Percentiles rank a stretch among this genome's conserved stretches.
Evolutionary conservation across 2,888 invertebrate genomes (phyloP).

Genomic region (Cryptus armator): DNA sequence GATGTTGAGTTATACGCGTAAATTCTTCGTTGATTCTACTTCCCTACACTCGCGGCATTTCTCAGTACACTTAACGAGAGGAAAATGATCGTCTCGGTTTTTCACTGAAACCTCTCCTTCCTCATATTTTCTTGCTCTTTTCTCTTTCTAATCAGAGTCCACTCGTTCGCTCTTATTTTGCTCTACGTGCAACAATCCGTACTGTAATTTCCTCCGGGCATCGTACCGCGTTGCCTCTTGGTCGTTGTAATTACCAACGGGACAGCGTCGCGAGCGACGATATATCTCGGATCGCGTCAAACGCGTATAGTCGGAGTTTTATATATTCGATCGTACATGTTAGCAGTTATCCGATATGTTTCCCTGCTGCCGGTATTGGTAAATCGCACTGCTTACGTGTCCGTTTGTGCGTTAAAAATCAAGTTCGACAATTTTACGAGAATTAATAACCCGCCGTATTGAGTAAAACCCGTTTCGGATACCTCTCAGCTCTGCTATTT

Average conservation of each 20-base stretch:
- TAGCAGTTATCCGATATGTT: not conserved
- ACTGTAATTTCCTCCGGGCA: constrained; percentile 43
- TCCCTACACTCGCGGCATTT: not conserved
- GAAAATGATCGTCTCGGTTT: constrained; percentile 37
- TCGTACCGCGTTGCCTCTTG: not conserved
- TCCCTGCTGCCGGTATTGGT: not conserved
- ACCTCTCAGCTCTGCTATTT: not conserved
- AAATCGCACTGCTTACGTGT: not conserved
- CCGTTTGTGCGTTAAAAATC: not conserved
- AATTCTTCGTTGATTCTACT: not conserved
- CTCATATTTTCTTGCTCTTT: constrained; percentile 2
- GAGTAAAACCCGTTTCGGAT: constrained; percentile 28
- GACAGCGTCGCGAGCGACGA: constrained; percentile 31
- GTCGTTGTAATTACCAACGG: constrained; percentile 54
- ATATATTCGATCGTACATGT: not conserved
- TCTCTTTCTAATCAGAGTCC: not conserved
- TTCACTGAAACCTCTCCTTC: not conserved
- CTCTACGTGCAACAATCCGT: constrained; percentile 35
- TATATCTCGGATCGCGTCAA: constrained; percentile 28
- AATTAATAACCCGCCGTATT: not conserved
- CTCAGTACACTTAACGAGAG: constrained; percentile 44
- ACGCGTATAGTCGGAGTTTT: not conserved
- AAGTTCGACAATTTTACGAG: not conserved
- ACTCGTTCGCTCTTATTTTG: constrained; percentile 40
- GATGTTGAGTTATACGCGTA: not conserved